A percentile compares a stretch with the other conserved stretches of the same genome.
These are phyloP conservation scores for Sclerurus mexicanus DNA, from an alignment of 2,113 vertebrate species.

Conservation along the genomic window DNA sequence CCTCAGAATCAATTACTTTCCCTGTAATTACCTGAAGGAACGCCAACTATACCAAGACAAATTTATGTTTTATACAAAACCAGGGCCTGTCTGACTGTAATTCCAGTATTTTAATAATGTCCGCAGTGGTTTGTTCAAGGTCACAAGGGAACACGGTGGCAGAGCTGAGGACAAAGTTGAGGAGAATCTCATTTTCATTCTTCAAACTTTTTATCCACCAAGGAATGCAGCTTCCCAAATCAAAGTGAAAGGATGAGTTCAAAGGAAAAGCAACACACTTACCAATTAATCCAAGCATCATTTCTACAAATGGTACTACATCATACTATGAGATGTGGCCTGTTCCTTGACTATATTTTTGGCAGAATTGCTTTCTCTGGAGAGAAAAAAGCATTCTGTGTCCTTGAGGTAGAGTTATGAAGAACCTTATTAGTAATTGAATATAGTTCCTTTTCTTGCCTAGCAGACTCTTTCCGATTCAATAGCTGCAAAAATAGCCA, in stretches of 20 bases:
- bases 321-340: background rate
- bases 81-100: background rate
- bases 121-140: background rate
- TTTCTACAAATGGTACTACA: background rate
- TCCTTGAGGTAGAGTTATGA: background rate
- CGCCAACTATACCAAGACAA: background rate
- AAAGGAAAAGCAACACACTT: background rate
- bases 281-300: background rate
- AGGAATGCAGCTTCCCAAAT: background rate
- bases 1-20: background rate
- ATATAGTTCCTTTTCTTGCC: background rate
- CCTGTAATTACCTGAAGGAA: background rate
- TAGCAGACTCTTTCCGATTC: background rate
- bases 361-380: background rate
- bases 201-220: background rate
- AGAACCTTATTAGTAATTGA: background rate
- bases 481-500: background rate
- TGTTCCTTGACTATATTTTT: background rate
- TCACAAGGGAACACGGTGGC: background rate
- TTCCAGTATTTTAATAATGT: background rate
- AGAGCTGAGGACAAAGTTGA: background rate
- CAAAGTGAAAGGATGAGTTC: background rate
- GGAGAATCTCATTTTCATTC: background rate
- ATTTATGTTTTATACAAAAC: background rate
- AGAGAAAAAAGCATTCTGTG: background rate